Percentiles rank a stretch among this genome's conserved stretches.
Conservation (phyloP, 1,140 invertebrate species). For the Drosophila sproati region DNA sequence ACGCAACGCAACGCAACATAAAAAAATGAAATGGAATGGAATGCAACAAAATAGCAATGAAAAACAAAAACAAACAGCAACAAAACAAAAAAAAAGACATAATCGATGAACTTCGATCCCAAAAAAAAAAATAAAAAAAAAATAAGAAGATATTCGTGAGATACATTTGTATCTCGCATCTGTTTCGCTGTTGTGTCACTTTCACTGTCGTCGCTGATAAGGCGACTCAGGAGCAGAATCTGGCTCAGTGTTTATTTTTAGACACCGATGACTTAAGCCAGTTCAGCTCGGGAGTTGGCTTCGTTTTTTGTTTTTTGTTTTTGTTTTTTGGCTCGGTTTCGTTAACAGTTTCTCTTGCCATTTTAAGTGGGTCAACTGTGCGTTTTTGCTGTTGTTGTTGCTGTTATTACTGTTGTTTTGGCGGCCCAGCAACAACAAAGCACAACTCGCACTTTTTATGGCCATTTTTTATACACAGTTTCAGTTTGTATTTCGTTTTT, state of each 20-base stretch:
- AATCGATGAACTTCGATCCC: conserved; percentile 8
- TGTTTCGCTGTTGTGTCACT: conserved; percentile 42
- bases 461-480: conserved; percentile 33
- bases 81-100: not conserved
- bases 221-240: conserved; percentile 32
- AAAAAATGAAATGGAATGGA: conserved; percentile 9
- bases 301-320: not conserved
- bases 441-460: conserved; percentile 66
- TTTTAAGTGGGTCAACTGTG: conserved; percentile 70
- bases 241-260: conserved; percentile 52
- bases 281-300: conserved; percentile 33
- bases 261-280: conserved; percentile 36
- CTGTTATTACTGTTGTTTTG: conserved; percentile 50
- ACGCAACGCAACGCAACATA: conserved; percentile 29
- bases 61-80: not conserved
- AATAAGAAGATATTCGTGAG: not conserved
- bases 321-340: conserved; percentile 35
- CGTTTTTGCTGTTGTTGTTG: conserved; percentile 5
- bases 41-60: not conserved
- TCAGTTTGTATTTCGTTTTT: conserved; percentile 4
- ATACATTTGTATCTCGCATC: conserved; percentile 9
- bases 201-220: conserved; percentile 37
- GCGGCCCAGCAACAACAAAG: conserved; percentile 15
- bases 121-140: conserved; percentile 12
- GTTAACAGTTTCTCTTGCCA: conserved; percentile 75